Evolutionary conservation across 2,797 vertebrate genomes (phyloP), one percentile per base, ranked within the genome.

Genomic region (Danio kyathit): DNA sequence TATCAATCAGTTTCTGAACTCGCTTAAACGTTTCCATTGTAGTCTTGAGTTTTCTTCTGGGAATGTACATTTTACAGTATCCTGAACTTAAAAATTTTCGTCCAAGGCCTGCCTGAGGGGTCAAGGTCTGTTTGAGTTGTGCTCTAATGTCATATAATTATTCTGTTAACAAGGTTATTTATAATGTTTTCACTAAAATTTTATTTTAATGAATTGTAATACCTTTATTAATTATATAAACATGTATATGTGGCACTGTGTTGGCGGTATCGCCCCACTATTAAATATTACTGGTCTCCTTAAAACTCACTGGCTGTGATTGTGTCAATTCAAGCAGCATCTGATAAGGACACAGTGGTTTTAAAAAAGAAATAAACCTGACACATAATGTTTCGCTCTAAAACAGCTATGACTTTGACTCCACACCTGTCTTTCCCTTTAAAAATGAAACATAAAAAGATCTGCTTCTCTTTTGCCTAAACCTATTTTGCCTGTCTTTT

Each of bases 401-500:
- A 1, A 59, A 54, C 4, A 11, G 54, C n/a, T 17, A 19, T 43
- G 11, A 10, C 66, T 73, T 52, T 54, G 14, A 64, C 21, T 43
- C 17, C 56, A 63, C 19, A 80, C 66, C 82, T 63, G 60, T 72
- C 57, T 51, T 49, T 74, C 46, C 38, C 54, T 57, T 41, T 16
- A 67, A 71, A 76, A 74, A 48, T 16, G 64, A 43, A 66, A 76
- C 59, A 63, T 66, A 46, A 44, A 44, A n/a, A 76, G 66, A 41
- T 61, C 38, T 75, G 72, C 8, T 40, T 71, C 38, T 72, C 48
- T 69, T 75, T 79, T 60, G 48, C 52, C 44, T 19, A 51, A 73
- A 81, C 73, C 72, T 72, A 72, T 79, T 87, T 44, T 86, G 44
- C 65, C 81, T 72, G 78, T 60, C 81, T 83, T 86, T 82, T 87